These are phyloP conservation scores for Oreochromis aureus DNA, from an alignment of 2,113 vertebrate genomes.

Conservation along the genomic window DNA sequence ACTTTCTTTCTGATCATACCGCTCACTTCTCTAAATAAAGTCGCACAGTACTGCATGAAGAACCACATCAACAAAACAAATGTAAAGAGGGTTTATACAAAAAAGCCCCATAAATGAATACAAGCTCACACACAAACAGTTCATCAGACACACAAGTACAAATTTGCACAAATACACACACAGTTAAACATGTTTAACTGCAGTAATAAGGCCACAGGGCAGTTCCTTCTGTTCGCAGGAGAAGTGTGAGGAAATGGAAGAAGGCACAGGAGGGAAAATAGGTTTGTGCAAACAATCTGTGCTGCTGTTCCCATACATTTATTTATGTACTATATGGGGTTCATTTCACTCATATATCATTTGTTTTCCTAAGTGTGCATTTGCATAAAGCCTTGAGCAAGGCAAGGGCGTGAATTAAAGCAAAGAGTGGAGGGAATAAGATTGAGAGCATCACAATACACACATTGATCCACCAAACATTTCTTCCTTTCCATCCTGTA, in stretches of 20 bases:
- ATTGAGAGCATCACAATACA: neutral
- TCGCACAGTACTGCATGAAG: neutral
- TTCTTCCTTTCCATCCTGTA: neutral
- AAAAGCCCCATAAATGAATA: neutral
- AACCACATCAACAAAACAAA: neutral
- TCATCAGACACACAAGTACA: neutral
- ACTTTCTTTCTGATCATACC: neutral
- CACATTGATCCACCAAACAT: neutral
- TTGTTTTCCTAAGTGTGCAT: conserved; percentile 24
- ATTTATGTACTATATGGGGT: neutral
- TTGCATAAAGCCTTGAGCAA: conserved; percentile 27
- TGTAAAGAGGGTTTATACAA: neutral
- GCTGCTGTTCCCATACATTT: conserved; percentile 2
- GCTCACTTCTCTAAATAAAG: neutral
- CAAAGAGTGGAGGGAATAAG: neutral
- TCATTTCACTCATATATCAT: conserved; percentile 16
- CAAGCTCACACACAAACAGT: neutral
- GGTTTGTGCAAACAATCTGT: neutral
- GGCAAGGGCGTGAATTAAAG: neutral
- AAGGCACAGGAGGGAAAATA: neutral
- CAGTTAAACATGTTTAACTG: neutral
- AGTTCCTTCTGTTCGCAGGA: neutral
- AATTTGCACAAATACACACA: neutral
- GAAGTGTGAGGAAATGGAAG: neutral
- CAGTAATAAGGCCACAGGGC: neutral